Conservation (phyloP, 2,797 vertebrate species). For the Rhyacichthys aspro region DNA sequence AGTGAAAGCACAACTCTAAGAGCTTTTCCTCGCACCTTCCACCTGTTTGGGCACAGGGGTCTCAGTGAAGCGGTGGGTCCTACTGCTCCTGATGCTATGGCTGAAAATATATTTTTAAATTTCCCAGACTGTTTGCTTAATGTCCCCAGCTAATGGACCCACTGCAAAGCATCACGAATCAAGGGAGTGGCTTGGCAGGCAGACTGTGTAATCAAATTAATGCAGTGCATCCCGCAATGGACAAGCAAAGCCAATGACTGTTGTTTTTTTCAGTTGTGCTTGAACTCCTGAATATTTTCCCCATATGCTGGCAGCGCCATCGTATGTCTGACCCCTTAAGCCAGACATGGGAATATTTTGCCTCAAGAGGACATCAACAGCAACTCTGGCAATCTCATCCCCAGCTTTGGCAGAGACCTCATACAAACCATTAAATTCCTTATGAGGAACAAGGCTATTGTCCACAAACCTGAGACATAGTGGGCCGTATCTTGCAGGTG, state of each 20-base stretch:
- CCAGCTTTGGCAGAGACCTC: constrained; percentile 21
- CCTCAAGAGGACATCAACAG: constrained; percentile 29
- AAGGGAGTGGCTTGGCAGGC: constrained; percentile 1
- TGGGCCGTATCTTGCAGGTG: no score
- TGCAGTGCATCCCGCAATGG: constrained; percentile 34
- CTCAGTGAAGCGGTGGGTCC: background rate
- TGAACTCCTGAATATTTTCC: constrained; percentile 20
- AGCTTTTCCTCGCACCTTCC: background rate
- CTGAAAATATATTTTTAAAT: background rate
- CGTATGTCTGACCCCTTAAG: constrained; percentile 33
- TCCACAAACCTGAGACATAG: constrained; percentile 43
- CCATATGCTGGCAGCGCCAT: constrained; percentile 35
- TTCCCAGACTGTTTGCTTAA: background rate
- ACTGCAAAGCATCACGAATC: background rate
- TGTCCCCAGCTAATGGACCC: background rate
- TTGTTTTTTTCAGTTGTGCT: constrained; percentile 5
- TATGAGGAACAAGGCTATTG: constrained; percentile 24
- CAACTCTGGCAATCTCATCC: constrained; percentile 19
- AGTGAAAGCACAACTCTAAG: background rate
- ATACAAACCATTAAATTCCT: constrained; percentile 36
- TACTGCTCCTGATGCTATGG: background rate
- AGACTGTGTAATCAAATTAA: constrained; percentile 15
- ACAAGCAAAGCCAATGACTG: constrained; percentile 25
- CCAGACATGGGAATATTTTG: constrained; percentile 31
- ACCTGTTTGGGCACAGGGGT: background rate